phyloP scores from a whole-genome alignment of 2,113 vertebrate species.

The Gopherus evgoodei region DNA sequence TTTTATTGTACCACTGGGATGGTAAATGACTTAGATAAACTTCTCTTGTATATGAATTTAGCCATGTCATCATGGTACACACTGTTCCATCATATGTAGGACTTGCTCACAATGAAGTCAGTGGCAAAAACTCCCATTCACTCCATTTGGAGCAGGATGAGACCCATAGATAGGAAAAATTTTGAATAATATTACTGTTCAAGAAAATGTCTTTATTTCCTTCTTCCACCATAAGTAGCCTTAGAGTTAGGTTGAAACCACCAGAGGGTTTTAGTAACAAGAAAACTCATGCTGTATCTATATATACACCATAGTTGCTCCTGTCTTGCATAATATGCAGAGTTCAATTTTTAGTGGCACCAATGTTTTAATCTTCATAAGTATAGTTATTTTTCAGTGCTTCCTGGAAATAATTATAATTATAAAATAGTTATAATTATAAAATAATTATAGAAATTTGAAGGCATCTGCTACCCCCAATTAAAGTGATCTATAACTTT shows the following conservation, averaged over 20 bases:
- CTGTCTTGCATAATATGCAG: neutral
- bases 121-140: neutral
- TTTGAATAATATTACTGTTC: neutral
- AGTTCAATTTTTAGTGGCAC: neutral
- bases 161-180: fast-evolving
- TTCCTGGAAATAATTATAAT: neutral
- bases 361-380: neutral
- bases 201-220: neutral
- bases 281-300: fast-evolving
- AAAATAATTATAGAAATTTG: neutral
- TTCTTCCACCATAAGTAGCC: neutral
- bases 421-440: neutral
- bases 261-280: fast-evolving
- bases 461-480: neutral
- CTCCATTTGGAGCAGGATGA: neutral
- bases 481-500: neutral
- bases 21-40: neutral
- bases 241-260: neutral
- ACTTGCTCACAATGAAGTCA: neutral
- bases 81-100: neutral
- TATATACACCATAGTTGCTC: neutral
- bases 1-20: neutral
- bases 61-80: fast-evolving
- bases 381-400: neutral
- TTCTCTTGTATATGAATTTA: neutral